Evolutionary conservation across 2,888 invertebrate genomes (phyloP).

Genomic region (Augochlorella aurata): DNA sequence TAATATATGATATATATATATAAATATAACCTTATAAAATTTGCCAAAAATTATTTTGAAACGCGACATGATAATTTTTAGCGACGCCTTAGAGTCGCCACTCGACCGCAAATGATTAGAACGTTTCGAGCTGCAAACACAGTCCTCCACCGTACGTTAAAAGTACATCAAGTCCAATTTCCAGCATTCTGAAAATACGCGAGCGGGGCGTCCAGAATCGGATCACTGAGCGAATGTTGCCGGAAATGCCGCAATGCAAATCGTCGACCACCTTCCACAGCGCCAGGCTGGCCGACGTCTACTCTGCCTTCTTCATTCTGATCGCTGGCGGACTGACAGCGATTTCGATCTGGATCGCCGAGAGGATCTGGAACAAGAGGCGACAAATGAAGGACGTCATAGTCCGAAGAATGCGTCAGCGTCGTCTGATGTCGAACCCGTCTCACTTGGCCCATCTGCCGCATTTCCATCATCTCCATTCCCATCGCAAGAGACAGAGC

Average conservation of each 20-base stretch:
- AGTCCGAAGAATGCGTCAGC: conserved; percentile 54
- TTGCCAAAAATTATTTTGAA: too few species aligned
- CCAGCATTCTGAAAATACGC: conserved; percentile 80
- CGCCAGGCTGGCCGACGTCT: conserved; percentile 85
- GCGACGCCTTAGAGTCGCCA: too few species aligned
- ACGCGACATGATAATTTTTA: too few species aligned
- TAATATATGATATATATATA: too few species aligned
- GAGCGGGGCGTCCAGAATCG: conserved; percentile 79
- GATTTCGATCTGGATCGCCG: conserved; percentile 72
- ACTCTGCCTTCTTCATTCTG: conserved; percentile 83
- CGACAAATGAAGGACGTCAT: conserved; percentile 63
- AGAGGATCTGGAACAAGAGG: conserved; percentile 76
- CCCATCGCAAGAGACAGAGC: background rate
- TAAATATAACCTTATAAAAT: too few species aligned
- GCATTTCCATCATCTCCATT: conserved; percentile 27
- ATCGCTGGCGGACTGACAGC: conserved; percentile 81
- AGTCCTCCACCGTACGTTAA: too few species aligned
- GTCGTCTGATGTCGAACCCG: conserved; percentile 45
- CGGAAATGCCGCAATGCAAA: conserved; percentile 84
- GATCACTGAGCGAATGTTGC: conserved; percentile 78
- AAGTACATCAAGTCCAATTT: background rate
- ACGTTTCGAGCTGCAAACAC: too few species aligned
- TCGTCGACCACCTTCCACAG: conserved; percentile 84
- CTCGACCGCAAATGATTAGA: too few species aligned
- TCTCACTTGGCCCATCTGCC: conserved; percentile 22